phyloP scores from a whole-genome alignment of 2,113 vertebrate species.

The Zosterops borbonicus region DNA sequence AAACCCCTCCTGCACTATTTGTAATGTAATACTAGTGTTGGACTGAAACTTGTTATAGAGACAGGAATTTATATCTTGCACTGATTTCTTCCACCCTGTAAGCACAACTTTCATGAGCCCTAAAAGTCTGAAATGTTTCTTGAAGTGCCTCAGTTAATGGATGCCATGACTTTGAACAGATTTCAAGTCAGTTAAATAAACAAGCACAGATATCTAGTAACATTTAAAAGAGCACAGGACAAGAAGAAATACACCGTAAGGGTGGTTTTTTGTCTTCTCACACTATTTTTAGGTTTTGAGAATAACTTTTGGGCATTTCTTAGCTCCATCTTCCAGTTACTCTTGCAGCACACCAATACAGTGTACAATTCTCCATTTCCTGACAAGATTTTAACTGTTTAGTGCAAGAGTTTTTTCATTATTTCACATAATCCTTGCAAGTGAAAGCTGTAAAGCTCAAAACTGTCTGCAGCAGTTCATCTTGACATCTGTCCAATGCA shows the following conservation, averaged over 20 bases:
- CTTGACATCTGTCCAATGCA: neutral
- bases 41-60: neutral
- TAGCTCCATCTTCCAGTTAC: neutral
- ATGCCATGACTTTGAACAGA: neutral
- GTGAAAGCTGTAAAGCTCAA: neutral
- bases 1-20: neutral
- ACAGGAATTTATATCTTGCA: neutral
- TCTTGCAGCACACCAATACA: neutral
- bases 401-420: accelerated
- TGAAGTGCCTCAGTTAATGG: neutral
- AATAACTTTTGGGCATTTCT: neutral
- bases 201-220: neutral
- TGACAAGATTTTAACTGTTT: neutral
- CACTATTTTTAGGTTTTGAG: neutral
- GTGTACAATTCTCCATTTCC: neutral
- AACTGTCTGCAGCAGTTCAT: neutral
- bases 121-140: neutral
- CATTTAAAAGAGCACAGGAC: neutral
- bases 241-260: neutral
- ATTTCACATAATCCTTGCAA: neutral
- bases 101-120: neutral
- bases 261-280: accelerated
- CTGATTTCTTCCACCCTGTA: neutral
- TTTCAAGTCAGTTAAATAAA: neutral
- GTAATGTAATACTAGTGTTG: neutral